Base-by-base conservation (phyloP, 2,888 invertebrate genomes). In the Torymus texanus region DNA sequence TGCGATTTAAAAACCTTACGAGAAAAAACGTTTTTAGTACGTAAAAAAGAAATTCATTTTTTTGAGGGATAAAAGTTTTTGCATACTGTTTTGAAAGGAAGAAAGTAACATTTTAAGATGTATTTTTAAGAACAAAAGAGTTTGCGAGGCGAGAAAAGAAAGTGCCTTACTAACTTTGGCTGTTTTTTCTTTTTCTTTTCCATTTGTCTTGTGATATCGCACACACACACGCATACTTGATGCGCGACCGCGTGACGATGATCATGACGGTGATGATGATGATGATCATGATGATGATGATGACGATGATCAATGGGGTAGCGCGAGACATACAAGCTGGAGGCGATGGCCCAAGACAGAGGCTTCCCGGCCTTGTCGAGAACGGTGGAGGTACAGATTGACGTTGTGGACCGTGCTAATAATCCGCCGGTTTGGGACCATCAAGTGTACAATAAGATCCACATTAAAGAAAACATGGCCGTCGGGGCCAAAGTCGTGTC, bases 331-430 rank as follows among this genome's bases (percentile, higher is more conserved):
- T 98, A 97, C 95, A 97, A 96, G 94, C 94, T 98, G 94, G 97
- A 97, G 94, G 98, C 98, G 92, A 97, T 96, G 94, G 98, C 98
- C 92, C 95, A 97, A 94, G 98, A 98, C 94, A 97, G 97, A 94
- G 98, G 98, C 91, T 95, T 94, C 92, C 97, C 97, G 91, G 95
- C 97, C 92, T 94, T 98, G 92, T 96, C 97, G 92, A 95, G 97
- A 93, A 96, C 96, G 91, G 98, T 98, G 93, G 97, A 97, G 93
- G 98, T 98, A 92, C 97, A 97, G 93, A 97, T 98, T 93, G 97
- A 97, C 93, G 97, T 98, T 93, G 98, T 98, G 93, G 97, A 97
- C 93, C 95, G 96, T 93, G 98, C 96, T 90, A 98, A 97, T 95
- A 98, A 97, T 94, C 97, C 96, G 92, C 97, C 97, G 92, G 96